Conservation (phyloP, 2,888 invertebrate species). For the Mamestra brassicae region DNA sequence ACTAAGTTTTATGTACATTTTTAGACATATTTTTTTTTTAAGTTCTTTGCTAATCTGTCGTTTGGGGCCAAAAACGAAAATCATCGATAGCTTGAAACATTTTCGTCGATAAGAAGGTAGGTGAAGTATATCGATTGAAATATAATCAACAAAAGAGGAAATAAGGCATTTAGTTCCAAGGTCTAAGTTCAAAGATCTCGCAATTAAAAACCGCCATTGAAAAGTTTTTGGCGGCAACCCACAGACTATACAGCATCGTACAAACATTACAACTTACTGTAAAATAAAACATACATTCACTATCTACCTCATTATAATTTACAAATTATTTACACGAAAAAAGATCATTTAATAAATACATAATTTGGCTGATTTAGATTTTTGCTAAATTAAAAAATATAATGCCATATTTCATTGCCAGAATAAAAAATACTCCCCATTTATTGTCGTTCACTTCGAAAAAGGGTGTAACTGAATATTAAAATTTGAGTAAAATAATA, state of each 20-base stretch:
- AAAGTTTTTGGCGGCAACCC: conserved; percentile 62
- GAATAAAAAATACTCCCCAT: conserved; percentile 64
- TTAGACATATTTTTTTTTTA: conserved; percentile 65
- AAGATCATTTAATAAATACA: conserved; percentile 85
- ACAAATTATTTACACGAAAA: conserved; percentile 86
- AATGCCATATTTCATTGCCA: conserved; percentile 65
- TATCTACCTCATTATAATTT: conserved; percentile 86
- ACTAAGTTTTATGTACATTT: conserved; percentile 85
- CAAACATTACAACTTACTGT: conserved; percentile 67
- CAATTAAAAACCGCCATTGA: conserved; percentile 9
- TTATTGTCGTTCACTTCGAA: conserved; percentile 84
- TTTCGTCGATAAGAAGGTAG: not conserved
- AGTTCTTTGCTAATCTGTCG: conserved; percentile 60
- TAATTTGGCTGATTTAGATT: conserved; percentile 83
- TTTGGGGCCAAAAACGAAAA: conserved; percentile 66
- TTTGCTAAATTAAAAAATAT: conserved; percentile 63
- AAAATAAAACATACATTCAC: conserved; percentile 82
- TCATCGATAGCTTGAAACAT: not conserved
- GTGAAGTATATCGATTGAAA: not conserved
- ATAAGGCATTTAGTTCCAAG: conserved; percentile 39
- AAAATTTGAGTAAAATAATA: conserved; percentile 68
- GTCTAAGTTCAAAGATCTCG: conserved; percentile 21
- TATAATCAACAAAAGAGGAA: conserved; percentile 41
- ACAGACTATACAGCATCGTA: conserved; percentile 63
- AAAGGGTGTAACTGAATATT: conserved; percentile 63